Evolutionary conservation across 2,888 invertebrate genomes (phyloP).

Genomic region (Coelopa pilipes): DNA sequence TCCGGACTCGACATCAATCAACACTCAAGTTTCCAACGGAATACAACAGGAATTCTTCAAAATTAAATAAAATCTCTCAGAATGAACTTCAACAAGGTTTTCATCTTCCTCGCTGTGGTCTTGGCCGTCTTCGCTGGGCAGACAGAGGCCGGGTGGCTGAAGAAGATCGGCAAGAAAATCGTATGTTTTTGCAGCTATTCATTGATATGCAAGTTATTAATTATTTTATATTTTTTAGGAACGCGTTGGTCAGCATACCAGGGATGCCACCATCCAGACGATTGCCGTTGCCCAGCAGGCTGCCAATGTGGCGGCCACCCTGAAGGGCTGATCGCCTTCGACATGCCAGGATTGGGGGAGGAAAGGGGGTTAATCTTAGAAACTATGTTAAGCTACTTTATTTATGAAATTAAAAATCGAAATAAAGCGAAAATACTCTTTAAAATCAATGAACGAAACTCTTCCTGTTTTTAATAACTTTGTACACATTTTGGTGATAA

Average conservation of each 20-base stretch:
- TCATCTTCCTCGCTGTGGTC: constrained; percentile 45
- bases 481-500: too few species aligned
- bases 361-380: too few species aligned
- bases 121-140: constrained; percentile 44
- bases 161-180: constrained; percentile 57
- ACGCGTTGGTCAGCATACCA: constrained; percentile 49
- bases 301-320: constrained; percentile 51
- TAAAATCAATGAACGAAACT: too few species aligned
- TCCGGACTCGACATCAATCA: not conserved
- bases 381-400: too few species aligned
- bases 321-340: constrained; percentile 44
- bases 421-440: too few species aligned
- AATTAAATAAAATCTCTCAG: not conserved
- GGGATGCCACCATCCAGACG: constrained; percentile 50
- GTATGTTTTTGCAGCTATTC: constrained; percentile 46
- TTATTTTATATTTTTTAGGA: constrained; percentile 42
- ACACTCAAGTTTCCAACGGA: too few species aligned
- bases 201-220: not conserved
- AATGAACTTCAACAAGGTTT: constrained; percentile 50
- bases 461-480: too few species aligned
- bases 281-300: constrained; percentile 50
- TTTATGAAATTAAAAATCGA: too few species aligned
- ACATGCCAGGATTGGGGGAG: too few species aligned
- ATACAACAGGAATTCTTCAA: too few species aligned
- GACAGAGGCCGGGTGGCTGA: constrained; percentile 54